These are phyloP conservation scores for Sclerurus mexicanus DNA, from an alignment of 2,113 vertebrate species.

Conservation along the genomic window DNA sequence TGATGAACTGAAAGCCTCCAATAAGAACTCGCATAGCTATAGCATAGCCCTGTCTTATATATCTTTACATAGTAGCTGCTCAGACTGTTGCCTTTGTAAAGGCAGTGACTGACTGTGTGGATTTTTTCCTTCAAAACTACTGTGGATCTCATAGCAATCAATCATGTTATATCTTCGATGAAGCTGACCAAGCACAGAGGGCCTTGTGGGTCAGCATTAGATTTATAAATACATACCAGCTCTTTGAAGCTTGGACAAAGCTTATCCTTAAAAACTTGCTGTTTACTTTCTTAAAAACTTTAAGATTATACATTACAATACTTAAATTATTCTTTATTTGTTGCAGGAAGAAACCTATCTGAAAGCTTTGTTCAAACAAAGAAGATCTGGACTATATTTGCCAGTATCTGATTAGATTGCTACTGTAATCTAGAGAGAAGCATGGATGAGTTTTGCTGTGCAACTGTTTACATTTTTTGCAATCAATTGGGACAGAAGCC, in stretches of 20 bases:
- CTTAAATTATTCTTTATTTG: not conserved
- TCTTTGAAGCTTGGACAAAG: not conserved
- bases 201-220: not conserved
- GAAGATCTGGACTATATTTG: not conserved
- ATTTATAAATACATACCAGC: not conserved
- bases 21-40: not conserved
- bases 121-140: not conserved
- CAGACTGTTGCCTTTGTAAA: not conserved
- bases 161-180: not conserved
- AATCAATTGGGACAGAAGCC: not conserved
- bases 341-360: not conserved
- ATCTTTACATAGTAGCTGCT: not conserved
- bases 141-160: not conserved
- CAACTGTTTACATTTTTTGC: not conserved
- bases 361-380: not conserved
- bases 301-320: not conserved
- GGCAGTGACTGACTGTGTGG: too few species aligned
- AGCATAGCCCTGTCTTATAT: fast-evolving
- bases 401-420: not conserved
- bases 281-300: not conserved
- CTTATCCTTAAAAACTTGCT: not conserved
- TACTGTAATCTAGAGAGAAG: not conserved
- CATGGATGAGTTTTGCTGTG: not conserved
- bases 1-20: not conserved
- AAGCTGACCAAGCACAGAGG: not conserved